A percentile compares a stretch with the other conserved stretches of the same genome.
phyloP scores from a whole-genome alignment of 1,140 invertebrate genomes.

The Drosophila ambigua region DNA sequence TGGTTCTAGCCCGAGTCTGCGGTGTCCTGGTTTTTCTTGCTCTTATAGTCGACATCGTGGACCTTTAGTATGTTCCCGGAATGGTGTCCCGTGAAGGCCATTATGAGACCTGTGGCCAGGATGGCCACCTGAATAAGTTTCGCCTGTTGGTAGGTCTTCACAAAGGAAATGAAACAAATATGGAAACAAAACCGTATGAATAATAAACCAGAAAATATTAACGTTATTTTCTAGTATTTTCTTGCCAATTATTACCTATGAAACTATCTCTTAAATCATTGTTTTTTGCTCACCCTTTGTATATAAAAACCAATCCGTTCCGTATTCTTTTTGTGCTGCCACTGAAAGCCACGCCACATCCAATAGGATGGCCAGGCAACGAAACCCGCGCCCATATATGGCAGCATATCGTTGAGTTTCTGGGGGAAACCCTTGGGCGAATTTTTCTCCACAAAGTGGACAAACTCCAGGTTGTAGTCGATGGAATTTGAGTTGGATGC shows the following conservation, averaged over 20 bases:
- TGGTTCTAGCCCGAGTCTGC: not conserved
- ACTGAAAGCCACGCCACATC: constrained; percentile 62
- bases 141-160: constrained; percentile 67
- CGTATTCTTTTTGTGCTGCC: constrained; percentile 48
- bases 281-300: constrained; percentile 39
- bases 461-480: constrained; percentile 49
- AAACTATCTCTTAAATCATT: too few relatives aligned
- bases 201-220: not conserved
- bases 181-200: too few relatives aligned
- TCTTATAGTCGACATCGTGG: constrained; percentile 18
- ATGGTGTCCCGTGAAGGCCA: constrained; percentile 12
- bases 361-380: constrained; percentile 70
- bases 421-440: constrained; percentile 50
- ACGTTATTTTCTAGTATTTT: not conserved
- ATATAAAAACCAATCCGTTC: constrained; percentile 59
- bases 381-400: constrained; percentile 56
- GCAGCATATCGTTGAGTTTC: constrained; percentile 52
- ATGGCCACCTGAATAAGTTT: constrained; percentile 67
- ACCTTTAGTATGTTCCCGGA: constrained; percentile 8
- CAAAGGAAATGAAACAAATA: not conserved
- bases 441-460: constrained; percentile 60
- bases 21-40: too few relatives aligned
- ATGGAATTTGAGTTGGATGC: not conserved
- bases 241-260: too few relatives aligned
- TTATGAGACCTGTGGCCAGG: constrained; percentile 43